Evolutionary conservation across 2,113 vertebrate species (phyloP).

Genomic region (Brachypodius melanocephalos): DNA sequence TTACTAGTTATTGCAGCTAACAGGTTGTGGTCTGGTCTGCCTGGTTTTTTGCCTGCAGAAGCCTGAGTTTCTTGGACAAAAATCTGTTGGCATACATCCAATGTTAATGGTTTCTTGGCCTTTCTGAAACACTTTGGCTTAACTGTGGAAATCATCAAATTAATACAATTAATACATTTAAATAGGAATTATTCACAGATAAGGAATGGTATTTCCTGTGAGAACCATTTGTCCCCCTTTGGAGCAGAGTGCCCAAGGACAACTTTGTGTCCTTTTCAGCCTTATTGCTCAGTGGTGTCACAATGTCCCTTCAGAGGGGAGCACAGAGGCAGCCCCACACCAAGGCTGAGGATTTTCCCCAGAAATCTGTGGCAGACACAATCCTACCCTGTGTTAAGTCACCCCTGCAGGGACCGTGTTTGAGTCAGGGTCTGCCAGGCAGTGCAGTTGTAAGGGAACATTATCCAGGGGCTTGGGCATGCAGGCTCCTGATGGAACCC

Average conservation of each 20-base stretch:
- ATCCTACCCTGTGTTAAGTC: neutral
- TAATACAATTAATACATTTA: neutral
- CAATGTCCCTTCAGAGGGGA: fast-evolving
- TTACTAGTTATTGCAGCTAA: neutral
- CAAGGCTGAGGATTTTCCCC: neutral
- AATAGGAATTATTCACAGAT: neutral
- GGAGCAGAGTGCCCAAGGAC: neutral
- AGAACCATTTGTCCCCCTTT: fast-evolving
- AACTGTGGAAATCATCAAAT: neutral
- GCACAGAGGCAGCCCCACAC: neutral
- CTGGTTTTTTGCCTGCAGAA: neutral
- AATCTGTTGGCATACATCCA: neutral
- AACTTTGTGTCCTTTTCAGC: neutral
- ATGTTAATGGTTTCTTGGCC: neutral
- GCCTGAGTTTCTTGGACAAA: neutral
- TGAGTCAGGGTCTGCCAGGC: neutral
- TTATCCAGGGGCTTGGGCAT: fast-evolving
- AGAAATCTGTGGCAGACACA: neutral
- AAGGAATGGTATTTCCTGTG: neutral
- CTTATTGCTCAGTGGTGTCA: neutral
- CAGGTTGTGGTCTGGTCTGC: neutral
- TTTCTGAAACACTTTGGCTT: neutral
- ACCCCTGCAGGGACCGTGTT: neutral
- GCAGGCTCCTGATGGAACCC: neutral
- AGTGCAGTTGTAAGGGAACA: neutral